phyloP scores from a whole-genome alignment of 2,888 invertebrate species.

The Rhagophthalmus giganteus region DNA sequence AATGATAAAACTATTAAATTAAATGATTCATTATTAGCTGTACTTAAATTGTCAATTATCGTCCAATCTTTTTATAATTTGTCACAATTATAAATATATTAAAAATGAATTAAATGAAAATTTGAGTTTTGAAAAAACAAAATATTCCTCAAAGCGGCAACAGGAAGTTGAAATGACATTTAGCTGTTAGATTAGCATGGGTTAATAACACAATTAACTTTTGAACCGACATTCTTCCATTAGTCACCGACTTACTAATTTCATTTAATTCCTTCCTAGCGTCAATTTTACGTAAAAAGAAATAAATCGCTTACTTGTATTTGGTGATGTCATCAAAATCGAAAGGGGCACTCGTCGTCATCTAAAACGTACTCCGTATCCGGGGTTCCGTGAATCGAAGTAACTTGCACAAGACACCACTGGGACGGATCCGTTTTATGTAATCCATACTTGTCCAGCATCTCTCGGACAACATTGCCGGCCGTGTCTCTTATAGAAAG shows the following conservation, averaged over 20 bases:
- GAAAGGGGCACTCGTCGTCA: constrained; percentile 95
- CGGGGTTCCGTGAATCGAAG: constrained; percentile 58
- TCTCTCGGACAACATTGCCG: constrained; percentile 90
- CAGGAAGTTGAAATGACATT: too few relatives aligned
- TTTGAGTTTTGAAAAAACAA: too few relatives aligned
- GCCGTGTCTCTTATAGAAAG: constrained; percentile 92
- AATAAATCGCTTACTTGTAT: constrained; percentile 72
- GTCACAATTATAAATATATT: too few relatives aligned
- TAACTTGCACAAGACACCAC: constrained; percentile 94
- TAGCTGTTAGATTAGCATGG: too few relatives aligned
- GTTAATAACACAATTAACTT: background rate
- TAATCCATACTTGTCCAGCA: constrained; percentile 95
- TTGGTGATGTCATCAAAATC: constrained; percentile 87
- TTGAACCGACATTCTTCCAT: background rate
- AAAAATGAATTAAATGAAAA: too few relatives aligned
- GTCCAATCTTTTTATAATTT: too few relatives aligned
- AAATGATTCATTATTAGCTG: too few relatives aligned
- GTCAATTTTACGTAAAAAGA: background rate
- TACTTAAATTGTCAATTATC: too few relatives aligned
- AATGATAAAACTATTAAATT: too few relatives aligned
- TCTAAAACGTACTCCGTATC: constrained; percentile 91
- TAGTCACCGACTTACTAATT: background rate
- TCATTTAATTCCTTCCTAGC: too few relatives aligned
- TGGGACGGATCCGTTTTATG: constrained; percentile 86
- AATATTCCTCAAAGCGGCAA: too few relatives aligned